These are phyloP conservation scores for Microtus pennsylvanicus DNA, from an alignment of 2,113 vertebrate genomes.

Conservation along the genomic window DNA sequence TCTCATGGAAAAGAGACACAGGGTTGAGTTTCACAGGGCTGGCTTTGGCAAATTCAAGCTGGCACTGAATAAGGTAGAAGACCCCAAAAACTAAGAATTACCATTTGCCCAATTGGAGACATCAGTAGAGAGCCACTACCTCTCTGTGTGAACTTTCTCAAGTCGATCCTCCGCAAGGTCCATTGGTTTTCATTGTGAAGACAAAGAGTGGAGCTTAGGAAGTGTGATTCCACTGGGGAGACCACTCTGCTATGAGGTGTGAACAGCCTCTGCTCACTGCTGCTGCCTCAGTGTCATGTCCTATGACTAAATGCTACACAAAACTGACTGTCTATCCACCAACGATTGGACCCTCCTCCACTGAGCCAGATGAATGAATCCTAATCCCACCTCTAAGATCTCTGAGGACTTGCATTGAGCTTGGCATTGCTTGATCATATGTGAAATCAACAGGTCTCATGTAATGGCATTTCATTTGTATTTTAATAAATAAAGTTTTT, in stretches of 20 bases:
- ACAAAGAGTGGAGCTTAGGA: background rate
- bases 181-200: background rate
- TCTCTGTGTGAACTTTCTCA: background rate
- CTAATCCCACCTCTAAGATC: background rate
- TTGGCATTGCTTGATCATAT: background rate
- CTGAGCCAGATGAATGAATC: too few relatives aligned
- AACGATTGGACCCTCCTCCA: background rate
- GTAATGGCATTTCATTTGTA: too few relatives aligned
- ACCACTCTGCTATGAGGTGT: rapidly evolving
- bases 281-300: background rate
- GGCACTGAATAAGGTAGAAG: background rate
- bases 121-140: too few relatives aligned
- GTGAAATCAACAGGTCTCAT: background rate
- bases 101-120: background rate
- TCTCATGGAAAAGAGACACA: background rate
- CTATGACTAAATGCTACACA: background rate
- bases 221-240: background rate
- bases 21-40: background rate
- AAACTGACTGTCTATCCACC: background rate
- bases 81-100: background rate
- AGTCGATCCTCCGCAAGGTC: background rate
- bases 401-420: background rate
- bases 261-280: too few relatives aligned
- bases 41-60: background rate
- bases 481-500: too few relatives aligned